Evolutionary conservation across 2,888 invertebrate genomes (phyloP).

Genomic region (Agrilus biguttatus): DNA sequence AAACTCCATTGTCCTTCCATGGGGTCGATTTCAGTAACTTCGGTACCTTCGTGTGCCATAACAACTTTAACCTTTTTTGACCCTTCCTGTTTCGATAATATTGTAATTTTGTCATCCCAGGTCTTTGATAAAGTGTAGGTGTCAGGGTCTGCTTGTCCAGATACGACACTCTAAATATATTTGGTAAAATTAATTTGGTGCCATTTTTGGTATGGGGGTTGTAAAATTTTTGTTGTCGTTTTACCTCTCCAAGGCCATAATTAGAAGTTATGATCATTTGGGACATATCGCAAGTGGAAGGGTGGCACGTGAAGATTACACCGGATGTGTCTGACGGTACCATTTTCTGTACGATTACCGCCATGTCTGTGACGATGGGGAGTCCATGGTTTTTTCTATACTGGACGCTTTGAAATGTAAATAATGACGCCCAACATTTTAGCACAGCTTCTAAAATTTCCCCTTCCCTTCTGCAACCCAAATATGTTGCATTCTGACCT

Average conservation of each 20-base stretch:
- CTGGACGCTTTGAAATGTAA: slow-evolving; percentile 57
- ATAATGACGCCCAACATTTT: slow-evolving; percentile 74
- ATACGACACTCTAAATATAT: slow-evolving; percentile 56
- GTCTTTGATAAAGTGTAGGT: slow-evolving; percentile 44
- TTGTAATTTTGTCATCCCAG: slow-evolving; percentile 31
- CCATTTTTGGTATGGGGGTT: too few species aligned
- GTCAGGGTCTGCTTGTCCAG: slow-evolving; percentile 64
- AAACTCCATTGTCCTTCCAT: slow-evolving; percentile 34
- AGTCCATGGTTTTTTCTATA: slow-evolving; percentile 72
- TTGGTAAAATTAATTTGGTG: background rate
- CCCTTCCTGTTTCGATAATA: slow-evolving; percentile 36
- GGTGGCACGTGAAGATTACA: slow-evolving; percentile 70
- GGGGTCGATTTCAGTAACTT: slow-evolving; percentile 14
- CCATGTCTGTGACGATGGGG: slow-evolving; percentile 51
- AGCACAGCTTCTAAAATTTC: slow-evolving; percentile 44
- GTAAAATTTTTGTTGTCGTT: background rate
- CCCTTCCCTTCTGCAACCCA: slow-evolving; percentile 45
- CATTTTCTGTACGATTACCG: slow-evolving; percentile 69
- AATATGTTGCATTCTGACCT: slow-evolving; percentile 68
- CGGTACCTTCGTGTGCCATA: slow-evolving; percentile 30
- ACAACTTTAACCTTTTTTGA: slow-evolving; percentile 39
- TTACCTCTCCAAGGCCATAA: slow-evolving; percentile 71
- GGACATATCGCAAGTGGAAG: slow-evolving; percentile 53
- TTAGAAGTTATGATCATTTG: slow-evolving; percentile 61
- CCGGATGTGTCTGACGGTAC: slow-evolving; percentile 57